Conservation (phyloP, 1,140 invertebrate genomes). For the Atta cephalotes region DNA sequence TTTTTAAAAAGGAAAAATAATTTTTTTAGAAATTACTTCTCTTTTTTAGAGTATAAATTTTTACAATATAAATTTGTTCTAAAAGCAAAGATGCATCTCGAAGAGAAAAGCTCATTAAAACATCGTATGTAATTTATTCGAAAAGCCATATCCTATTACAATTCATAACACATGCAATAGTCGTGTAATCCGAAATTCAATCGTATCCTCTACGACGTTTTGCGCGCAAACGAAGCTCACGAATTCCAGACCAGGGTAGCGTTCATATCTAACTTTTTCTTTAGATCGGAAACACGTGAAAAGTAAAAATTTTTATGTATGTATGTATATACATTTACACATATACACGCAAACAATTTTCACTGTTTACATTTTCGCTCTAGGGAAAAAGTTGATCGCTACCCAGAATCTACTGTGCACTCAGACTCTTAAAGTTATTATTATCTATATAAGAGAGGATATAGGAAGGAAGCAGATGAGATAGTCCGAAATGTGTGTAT, state of each 20-base stretch:
- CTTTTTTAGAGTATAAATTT: background rate
- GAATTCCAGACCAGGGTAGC: background rate
- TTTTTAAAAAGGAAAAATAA: background rate
- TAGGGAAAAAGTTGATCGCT: too few species aligned
- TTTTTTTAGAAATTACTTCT: background rate
- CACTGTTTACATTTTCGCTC: too few species aligned
- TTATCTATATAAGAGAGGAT: constrained; percentile 30
- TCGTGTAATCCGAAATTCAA: constrained; percentile 48
- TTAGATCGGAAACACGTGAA: too few species aligned
- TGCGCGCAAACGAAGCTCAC: constrained; percentile 14
- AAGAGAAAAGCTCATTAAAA: background rate
- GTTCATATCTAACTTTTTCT: too few species aligned
- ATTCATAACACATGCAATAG: background rate
- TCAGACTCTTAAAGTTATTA: constrained; percentile 39
- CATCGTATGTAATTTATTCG: constrained; percentile 32
- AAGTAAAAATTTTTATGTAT: too few species aligned
- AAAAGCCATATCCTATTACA: constrained; percentile 1
- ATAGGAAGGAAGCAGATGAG: constrained; percentile 9
- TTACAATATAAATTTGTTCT: background rate
- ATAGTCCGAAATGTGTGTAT: constrained; percentile 35
- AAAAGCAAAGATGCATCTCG: background rate
- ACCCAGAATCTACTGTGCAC: constrained; percentile 18
- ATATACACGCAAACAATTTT: too few species aligned
- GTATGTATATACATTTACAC: too few species aligned
- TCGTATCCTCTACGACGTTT: constrained; percentile 20